Evolutionary conservation across 2,797 vertebrate species (phyloP).

Genomic region (Tamandua tetradactyla): DNA sequence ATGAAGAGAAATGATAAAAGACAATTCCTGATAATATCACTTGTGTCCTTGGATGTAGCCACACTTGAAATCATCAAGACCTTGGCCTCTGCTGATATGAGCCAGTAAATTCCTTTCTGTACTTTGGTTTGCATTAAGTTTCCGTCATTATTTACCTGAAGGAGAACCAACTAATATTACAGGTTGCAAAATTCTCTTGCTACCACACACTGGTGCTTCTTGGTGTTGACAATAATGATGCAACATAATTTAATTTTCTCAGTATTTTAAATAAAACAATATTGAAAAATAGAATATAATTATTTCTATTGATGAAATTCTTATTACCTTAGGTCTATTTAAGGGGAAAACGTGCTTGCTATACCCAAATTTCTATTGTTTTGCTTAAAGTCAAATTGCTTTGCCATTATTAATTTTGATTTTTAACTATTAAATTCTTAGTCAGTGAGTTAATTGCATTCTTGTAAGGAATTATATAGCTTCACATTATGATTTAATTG

Average conservation of each 20-base stretch:
- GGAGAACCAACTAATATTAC: background rate
- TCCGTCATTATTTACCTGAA: background rate
- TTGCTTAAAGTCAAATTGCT: background rate
- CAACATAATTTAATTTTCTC: background rate
- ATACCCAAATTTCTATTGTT: background rate
- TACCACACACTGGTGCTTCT: background rate
- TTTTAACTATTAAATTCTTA: constrained; percentile 21
- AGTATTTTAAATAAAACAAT: constrained; percentile 27
- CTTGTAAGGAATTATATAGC: background rate
- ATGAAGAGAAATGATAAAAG: background rate
- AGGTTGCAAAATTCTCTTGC: background rate
- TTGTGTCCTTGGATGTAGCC: background rate
- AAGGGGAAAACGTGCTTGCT: background rate
- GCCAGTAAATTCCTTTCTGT: background rate
- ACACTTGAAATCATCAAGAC: background rate
- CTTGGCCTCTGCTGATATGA: background rate
- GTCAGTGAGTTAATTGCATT: background rate
- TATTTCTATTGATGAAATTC: background rate
- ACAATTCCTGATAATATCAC: background rate
- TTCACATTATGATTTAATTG: constrained; percentile 21
- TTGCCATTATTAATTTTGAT: background rate
- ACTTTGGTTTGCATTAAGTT: background rate
- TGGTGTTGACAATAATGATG: background rate
- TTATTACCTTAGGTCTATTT: background rate
- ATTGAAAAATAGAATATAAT: background rate